Percentiles rank a stretch among this genome's conserved stretches.
phyloP scores from a whole-genome alignment of 1,140 invertebrate species.

The Heliconius nattereri region DNA sequence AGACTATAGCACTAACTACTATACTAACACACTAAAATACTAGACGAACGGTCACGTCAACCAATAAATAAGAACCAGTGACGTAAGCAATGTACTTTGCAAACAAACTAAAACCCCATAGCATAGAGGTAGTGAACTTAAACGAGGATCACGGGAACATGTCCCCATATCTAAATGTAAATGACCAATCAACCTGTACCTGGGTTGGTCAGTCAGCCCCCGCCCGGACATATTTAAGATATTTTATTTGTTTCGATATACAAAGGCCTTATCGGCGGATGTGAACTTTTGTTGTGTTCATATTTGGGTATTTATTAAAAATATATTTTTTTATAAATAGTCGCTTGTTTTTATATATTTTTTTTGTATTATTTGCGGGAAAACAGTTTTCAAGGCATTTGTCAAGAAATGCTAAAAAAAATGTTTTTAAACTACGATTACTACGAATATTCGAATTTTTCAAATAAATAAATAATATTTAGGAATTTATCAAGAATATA shows the following conservation, averaged over 20 bases:
- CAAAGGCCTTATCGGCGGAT: constrained; percentile 70
- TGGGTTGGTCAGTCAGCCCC: constrained; percentile 43
- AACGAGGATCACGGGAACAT: not conserved
- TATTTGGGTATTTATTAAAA: constrained; percentile 34
- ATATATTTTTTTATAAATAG: too few species aligned
- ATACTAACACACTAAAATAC: not conserved
- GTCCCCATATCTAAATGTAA: constrained; percentile 37
- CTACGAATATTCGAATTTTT: too few species aligned
- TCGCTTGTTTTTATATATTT: too few species aligned
- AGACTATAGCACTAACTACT: not conserved
- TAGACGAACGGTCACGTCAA: not conserved
- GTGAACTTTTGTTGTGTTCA: constrained; percentile 52
- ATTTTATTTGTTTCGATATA: constrained; percentile 78
- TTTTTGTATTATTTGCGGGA: too few species aligned
- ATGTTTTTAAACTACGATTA: too few species aligned
- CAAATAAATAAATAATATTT: too few species aligned
- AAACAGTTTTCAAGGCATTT: too few species aligned
- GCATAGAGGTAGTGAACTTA: not conserved
- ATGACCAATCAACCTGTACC: constrained; percentile 38
- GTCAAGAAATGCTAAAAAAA: too few species aligned
- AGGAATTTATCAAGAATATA: too few species aligned
- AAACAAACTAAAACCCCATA: not conserved
- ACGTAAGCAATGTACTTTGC: not conserved
- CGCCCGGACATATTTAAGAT: constrained; percentile 71
- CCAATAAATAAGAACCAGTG: not conserved